Evolutionary conservation across 2,888 invertebrate genomes (phyloP).

Genomic region (Prosopocoilus inquinatus): DNA sequence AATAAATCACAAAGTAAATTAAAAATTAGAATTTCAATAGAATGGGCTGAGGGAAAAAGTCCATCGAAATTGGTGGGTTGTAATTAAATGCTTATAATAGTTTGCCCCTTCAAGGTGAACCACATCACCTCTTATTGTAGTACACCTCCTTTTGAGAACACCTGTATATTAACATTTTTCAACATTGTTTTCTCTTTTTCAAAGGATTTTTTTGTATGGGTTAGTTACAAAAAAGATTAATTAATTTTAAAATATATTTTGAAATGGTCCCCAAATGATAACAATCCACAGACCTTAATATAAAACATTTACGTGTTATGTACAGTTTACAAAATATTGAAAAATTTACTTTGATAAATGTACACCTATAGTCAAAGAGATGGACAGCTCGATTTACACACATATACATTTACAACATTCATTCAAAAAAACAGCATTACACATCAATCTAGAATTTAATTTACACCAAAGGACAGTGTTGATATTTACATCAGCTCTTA

Average conservation of each 20-base stretch:
- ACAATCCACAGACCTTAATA: constrained; percentile 41
- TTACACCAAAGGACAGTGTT: constrained; percentile 4
- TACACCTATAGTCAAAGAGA: background rate
- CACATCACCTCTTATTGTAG: too few species aligned
- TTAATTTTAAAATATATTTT: constrained; percentile 36
- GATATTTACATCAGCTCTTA: constrained; percentile 19
- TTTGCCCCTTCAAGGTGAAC: too few species aligned
- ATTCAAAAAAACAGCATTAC: constrained; percentile 10
- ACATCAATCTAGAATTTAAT: background rate
- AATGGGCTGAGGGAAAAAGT: too few species aligned
- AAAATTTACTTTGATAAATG: constrained; percentile 10
- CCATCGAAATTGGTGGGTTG: too few species aligned
- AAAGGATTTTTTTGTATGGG: too few species aligned
- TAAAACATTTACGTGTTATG: constrained; percentile 23
- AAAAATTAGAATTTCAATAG: too few species aligned
- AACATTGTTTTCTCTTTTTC: too few species aligned
- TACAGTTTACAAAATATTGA: constrained; percentile 12
- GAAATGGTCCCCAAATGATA: constrained; percentile 42
- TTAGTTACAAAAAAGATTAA: constrained; percentile 9
- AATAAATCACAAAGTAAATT: too few species aligned
- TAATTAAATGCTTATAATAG: too few species aligned
- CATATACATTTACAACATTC: constrained; percentile 9
- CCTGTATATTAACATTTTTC: too few species aligned
- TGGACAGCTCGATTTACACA: constrained; percentile 12
- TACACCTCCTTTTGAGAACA: too few species aligned